phyloP scores from a whole-genome alignment of 2,797 vertebrate genomes.

The Phyllotis vaccarum region DNA sequence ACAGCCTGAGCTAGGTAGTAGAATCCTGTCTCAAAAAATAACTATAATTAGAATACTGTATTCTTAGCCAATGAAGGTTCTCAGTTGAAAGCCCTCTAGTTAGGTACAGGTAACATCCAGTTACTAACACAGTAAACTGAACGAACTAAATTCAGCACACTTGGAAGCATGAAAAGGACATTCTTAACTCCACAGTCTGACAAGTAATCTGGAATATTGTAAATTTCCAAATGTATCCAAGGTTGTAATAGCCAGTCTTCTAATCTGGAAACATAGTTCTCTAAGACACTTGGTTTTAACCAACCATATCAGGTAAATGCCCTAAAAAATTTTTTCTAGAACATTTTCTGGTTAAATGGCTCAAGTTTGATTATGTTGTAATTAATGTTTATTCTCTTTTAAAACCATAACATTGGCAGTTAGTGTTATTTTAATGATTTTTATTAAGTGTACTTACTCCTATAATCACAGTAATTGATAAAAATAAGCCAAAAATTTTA shows the following conservation, averaged over 20 bases:
- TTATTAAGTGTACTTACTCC: slow-evolving; percentile 14
- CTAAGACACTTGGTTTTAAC: slow-evolving; percentile 43
- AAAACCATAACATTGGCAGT: slow-evolving; percentile 21
- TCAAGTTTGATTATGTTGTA: slow-evolving; percentile 5
- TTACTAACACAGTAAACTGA: slow-evolving; percentile 22
- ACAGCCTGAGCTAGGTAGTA: not conserved
- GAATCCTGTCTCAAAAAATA: not conserved
- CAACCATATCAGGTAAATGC: not conserved
- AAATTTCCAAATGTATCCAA: slow-evolving; percentile 65
- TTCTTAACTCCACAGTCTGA: slow-evolving; percentile 59
- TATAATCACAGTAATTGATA: slow-evolving; percentile 37
- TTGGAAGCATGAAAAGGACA: not conserved
- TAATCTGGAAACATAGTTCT: slow-evolving; percentile 48
- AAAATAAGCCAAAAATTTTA: slow-evolving; percentile 22
- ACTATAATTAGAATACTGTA: not conserved
- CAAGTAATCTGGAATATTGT: slow-evolving; percentile 43
- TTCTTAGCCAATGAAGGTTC: not conserved
- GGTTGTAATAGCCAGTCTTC: not conserved
- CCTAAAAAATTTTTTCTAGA: slow-evolving; percentile 43
- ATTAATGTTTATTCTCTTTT: slow-evolving; percentile 45
- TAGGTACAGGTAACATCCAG: not conserved
- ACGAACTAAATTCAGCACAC: slow-evolving; percentile 4
- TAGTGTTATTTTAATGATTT: slow-evolving; percentile 35
- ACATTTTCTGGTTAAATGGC: slow-evolving; percentile 49
- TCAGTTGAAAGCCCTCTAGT: not conserved